Evolutionary conservation across 2,797 vertebrate genomes (phyloP).

Genomic region (Etheostoma perlongum): DNA sequence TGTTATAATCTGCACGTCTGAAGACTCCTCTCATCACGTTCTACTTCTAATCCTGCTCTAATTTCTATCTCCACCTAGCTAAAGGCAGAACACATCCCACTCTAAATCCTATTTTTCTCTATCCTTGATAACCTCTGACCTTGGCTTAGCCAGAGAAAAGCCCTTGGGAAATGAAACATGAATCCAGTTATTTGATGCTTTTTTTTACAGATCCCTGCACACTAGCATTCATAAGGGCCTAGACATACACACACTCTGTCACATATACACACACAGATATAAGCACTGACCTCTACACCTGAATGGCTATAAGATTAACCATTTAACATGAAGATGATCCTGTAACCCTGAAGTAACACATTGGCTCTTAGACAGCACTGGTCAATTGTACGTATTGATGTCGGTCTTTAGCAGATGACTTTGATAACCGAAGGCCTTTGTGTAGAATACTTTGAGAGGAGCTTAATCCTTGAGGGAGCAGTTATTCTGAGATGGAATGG

Average conservation of each 20-base stretch:
- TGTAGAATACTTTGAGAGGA: conserved; percentile 50
- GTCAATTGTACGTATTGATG: conserved; percentile 71
- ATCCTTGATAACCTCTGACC: conserved; percentile 73
- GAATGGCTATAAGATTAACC: conserved; percentile 47
- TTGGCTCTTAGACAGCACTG: conserved; percentile 42
- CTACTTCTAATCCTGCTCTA: conserved; percentile 52
- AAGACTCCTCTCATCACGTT: conserved; percentile 21
- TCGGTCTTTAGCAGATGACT: conserved; percentile 56
- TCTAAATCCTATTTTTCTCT: conserved; percentile 69
- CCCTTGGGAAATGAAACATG: conserved; percentile 73
- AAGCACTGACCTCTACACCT: conserved; percentile 55
- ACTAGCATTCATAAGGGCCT: conserved; percentile 46
- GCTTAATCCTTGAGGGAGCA: conserved; percentile 55
- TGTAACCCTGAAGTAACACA: conserved; percentile 59
- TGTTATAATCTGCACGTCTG: conserved; percentile 33
- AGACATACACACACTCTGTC: conserved; percentile 10
- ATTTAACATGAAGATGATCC: conserved; percentile 61
- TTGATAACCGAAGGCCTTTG: conserved; percentile 56
- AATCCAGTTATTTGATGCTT: conserved; percentile 71
- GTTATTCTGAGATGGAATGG: conserved; percentile 68
- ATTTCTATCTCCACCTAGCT: conserved; percentile 51
- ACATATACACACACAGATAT: conserved; percentile 24
- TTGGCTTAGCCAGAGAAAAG: conserved; percentile 70
- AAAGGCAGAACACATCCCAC: conserved; percentile 54
- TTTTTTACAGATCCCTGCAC: conserved; percentile 65